Conservation (phyloP, 2,113 vertebrate genomes). For the Leptobrachium leishanense region DNA sequence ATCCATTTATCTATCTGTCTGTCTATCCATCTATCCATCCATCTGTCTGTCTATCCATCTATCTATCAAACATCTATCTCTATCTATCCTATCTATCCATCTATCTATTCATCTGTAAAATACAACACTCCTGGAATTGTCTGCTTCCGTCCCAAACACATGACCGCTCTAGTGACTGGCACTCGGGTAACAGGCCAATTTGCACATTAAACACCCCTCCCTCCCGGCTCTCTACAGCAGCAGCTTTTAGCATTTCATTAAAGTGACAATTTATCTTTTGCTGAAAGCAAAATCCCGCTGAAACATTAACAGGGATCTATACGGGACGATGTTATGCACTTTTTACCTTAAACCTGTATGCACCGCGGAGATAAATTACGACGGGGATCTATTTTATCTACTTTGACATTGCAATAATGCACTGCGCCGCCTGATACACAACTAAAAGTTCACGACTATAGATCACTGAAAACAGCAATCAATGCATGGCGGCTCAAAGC, state of each 20-base stretch:
- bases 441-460: constrained; percentile 36
- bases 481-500: constrained; percentile 14
- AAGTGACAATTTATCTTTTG: constrained; percentile 35
- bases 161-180: too few species aligned
- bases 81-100: too few species aligned
- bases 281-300: constrained; percentile 30
- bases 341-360: constrained; percentile 38
- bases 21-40: too few species aligned
- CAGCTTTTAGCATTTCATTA: constrained; percentile 40
- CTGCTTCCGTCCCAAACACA: too few species aligned
- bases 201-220: constrained; percentile 26
- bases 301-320: constrained; percentile 24
- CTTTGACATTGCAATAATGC: constrained; percentile 42
- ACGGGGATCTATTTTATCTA: constrained; percentile 20
- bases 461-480: constrained; percentile 39
- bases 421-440: constrained; percentile 19
- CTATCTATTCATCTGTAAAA: too few species aligned
- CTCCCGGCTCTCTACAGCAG: constrained; percentile 23
- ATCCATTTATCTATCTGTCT: too few species aligned
- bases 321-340: constrained; percentile 30
- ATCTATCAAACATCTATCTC: too few species aligned
- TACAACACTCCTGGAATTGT: too few species aligned
- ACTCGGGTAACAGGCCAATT: not conserved
- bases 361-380: constrained; percentile 30
- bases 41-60: too few species aligned